Evolutionary conservation across 2,113 vertebrate species (phyloP).

Genomic region (Mobula hypostoma): DNA sequence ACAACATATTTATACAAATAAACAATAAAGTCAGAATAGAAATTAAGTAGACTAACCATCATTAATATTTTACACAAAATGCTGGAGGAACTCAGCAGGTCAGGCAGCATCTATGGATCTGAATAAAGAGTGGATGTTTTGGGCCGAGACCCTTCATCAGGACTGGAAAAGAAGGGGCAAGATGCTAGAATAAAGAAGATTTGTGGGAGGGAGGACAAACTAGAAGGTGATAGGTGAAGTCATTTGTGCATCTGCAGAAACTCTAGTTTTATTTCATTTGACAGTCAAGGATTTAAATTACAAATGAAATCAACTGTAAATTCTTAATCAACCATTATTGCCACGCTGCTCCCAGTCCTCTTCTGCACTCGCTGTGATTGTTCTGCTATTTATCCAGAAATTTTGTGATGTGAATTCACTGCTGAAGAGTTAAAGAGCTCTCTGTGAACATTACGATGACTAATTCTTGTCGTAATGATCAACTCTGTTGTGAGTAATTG

Average conservation of each 20-base stretch:
- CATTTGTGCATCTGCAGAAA: too few species aligned
- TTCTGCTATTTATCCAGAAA: neutral
- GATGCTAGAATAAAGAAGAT: too few species aligned
- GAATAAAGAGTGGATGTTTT: too few species aligned
- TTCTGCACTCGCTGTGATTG: neutral
- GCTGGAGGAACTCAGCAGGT: too few species aligned
- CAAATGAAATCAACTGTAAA: neutral
- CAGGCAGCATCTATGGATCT: too few species aligned
- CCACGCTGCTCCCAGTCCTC: neutral
- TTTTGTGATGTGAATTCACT: neutral
- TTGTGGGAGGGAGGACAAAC: too few species aligned
- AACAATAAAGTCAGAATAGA: neutral
- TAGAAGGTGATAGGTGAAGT: too few species aligned
- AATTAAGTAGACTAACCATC: neutral
- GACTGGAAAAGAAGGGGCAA: too few species aligned
- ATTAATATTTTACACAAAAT: neutral
- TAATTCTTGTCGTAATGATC: neutral
- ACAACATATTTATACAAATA: neutral
- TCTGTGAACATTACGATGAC: neutral
- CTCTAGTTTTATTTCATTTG: neutral
- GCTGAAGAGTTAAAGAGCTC: neutral
- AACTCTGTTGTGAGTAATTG: neutral
- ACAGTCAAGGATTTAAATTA: neutral
- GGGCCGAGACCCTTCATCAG: too few species aligned
- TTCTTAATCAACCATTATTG: neutral